Percentiles rank a stretch among this genome's conserved stretches.
Evolutionary conservation across 1,140 invertebrate species (phyloP).

Genomic region (Micrasema longulum): DNA sequence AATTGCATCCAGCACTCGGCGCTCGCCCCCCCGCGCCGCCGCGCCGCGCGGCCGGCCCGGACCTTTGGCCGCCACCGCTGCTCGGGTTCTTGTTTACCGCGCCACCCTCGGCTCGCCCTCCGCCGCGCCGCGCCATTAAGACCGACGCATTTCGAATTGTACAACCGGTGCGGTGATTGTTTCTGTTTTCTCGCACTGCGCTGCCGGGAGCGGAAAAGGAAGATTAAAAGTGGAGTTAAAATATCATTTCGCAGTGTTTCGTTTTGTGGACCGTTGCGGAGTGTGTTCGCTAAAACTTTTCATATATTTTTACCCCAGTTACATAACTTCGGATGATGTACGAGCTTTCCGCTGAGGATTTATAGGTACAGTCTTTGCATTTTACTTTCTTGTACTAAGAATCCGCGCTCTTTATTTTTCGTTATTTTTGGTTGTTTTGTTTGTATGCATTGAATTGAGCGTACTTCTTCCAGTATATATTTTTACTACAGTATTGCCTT

Average conservation of each 20-base stretch:
- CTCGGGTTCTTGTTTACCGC: not conserved
- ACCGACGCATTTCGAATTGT: too few species aligned
- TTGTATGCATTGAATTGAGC: too few species aligned
- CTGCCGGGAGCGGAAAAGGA: not conserved
- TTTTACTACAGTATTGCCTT: too few species aligned
- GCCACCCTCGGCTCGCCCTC: not conserved
- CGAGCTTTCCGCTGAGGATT: slow-evolving; percentile 23
- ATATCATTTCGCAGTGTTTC: slow-evolving; percentile 11
- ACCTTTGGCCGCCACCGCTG: too few species aligned
- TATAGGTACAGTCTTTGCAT: not conserved
- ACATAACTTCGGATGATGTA: slow-evolving; percentile 18
- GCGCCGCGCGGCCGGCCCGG: too few species aligned
- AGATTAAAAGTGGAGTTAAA: slow-evolving; percentile 21
- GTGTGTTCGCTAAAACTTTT: slow-evolving; percentile 26
- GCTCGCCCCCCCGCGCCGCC: not conserved
- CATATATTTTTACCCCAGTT: slow-evolving; percentile 7
- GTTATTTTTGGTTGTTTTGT: too few species aligned
- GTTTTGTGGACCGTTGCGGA: slow-evolving; percentile 2
- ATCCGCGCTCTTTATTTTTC: too few species aligned
- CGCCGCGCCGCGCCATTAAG: not conserved
- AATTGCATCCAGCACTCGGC: slow-evolving; percentile 44
- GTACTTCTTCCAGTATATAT: too few species aligned
- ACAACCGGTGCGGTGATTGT: too few species aligned
- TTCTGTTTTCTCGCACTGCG: too few species aligned
- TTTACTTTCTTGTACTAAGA: not conserved